A percentile compares a stretch with the other conserved stretches of the same genome.
Evolutionary conservation across 2,113 vertebrate species (phyloP).

Genomic region (Fukomys damarensis): DNA sequence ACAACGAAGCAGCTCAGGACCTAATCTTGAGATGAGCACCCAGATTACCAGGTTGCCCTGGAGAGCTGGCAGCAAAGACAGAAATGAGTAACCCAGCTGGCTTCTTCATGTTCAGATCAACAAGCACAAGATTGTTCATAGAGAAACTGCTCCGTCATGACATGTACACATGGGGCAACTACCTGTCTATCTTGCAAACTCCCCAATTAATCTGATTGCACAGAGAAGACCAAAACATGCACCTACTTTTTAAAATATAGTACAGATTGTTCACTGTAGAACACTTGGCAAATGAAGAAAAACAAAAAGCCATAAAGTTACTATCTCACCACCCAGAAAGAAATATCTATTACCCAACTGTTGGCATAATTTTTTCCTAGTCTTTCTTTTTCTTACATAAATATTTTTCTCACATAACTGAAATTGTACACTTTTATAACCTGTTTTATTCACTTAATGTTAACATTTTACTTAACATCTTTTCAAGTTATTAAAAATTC

Average conservation of each 20-base stretch:
- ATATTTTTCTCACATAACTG: conserved; percentile 24
- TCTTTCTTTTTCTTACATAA: neutral
- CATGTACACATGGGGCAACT: rapidly evolving
- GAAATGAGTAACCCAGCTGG: neutral
- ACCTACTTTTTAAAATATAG: neutral
- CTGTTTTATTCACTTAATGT: neutral
- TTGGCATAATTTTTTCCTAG: neutral
- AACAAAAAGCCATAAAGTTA: neutral
- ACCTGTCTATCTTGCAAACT: neutral
- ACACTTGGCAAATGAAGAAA: neutral
- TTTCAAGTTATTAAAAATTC: neutral
- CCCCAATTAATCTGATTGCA: neutral
- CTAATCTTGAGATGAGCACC: neutral
- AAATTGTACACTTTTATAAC: conserved; percentile 22
- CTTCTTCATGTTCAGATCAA: neutral
- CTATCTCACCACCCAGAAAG: neutral
- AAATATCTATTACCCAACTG: neutral
- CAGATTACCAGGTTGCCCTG: neutral
- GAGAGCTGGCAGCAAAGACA: neutral
- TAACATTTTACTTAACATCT: neutral
- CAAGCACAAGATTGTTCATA: neutral
- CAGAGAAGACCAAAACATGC: neutral
- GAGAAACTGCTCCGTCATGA: neutral
- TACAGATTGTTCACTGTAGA: neutral
- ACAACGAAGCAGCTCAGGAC: neutral